Percentiles rank a stretch among this genome's conserved stretches.
Conservation (phyloP, 2,888 invertebrate genomes). For the Anthophora plumipes region DNA sequence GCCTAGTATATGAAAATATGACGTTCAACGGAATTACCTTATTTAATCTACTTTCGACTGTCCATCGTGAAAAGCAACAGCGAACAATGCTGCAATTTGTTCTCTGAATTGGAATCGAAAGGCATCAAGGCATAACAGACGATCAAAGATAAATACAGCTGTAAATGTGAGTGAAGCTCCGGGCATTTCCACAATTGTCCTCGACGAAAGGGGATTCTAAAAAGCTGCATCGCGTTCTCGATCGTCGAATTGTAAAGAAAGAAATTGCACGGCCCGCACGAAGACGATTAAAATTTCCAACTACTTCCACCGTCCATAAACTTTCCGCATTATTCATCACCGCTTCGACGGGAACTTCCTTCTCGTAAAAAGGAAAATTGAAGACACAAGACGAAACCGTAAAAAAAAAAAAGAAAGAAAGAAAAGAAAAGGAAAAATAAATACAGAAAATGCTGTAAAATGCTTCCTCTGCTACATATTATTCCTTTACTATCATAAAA, state of each 20-base stretch:
- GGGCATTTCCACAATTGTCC: not conserved
- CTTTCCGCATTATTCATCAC: slow-evolving; percentile 47
- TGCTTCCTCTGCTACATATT: slow-evolving; percentile 35
- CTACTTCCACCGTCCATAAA: slow-evolving; percentile 38
- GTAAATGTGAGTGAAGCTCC: not conserved
- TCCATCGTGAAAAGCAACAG: too few species aligned
- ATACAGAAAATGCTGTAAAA: slow-evolving; percentile 33
- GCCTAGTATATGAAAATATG: too few species aligned
- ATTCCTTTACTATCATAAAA: slow-evolving; percentile 23
- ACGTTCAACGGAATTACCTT: too few species aligned
- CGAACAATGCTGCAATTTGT: not conserved
- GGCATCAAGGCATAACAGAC: not conserved
- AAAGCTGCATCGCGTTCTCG: slow-evolving; percentile 21
- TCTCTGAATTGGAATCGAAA: not conserved
- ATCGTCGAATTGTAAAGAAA: slow-evolving; percentile 40
- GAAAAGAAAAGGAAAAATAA: too few species aligned
- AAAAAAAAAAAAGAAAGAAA: not conserved
- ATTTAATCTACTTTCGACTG: too few species aligned
- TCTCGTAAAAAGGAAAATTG: slow-evolving; percentile 9
- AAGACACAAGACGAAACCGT: slow-evolving; percentile 21
- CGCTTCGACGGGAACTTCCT: slow-evolving; percentile 31
- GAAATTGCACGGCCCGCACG: slow-evolving; percentile 34
- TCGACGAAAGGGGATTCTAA: slow-evolving; percentile 1
- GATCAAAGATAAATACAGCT: not conserved
- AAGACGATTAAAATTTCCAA: slow-evolving; percentile 55